These are phyloP conservation scores for Oreocharis arfaki DNA, from an alignment of 2,113 vertebrate species.

Conservation along the genomic window DNA sequence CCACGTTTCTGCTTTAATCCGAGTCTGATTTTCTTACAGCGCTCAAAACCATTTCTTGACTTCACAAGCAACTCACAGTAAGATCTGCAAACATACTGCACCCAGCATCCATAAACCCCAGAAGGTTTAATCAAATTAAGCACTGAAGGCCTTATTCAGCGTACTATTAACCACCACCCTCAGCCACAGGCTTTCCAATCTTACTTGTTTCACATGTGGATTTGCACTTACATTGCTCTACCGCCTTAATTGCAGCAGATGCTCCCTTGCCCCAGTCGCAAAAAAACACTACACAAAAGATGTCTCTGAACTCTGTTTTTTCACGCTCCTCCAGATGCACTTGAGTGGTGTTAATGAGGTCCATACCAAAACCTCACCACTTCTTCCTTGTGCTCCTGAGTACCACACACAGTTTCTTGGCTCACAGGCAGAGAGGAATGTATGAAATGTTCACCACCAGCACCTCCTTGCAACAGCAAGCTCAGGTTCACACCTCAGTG, in stretches of 20 bases:
- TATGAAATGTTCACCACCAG: background rate
- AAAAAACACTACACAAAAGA: background rate
- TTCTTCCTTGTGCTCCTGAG: slow-evolving; percentile 3
- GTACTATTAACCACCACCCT: background rate
- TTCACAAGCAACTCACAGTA: background rate
- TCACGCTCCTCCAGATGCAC: background rate
- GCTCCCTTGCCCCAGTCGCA: background rate
- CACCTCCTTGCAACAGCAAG: background rate
- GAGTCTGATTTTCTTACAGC: background rate
- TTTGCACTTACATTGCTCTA: background rate
- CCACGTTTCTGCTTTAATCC: background rate
- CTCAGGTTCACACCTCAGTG: background rate
- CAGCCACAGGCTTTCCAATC: background rate
- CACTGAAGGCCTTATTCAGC: background rate
- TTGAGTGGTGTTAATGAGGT: background rate
- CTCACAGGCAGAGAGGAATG: background rate
- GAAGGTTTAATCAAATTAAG: background rate
- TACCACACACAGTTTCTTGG: slow-evolving; percentile 17
- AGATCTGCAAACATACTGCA: background rate
- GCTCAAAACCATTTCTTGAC: background rate
- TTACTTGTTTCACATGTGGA: background rate
- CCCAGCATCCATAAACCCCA: background rate
- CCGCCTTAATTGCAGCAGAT: background rate
- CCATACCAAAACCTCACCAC: background rate
- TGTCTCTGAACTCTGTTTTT: background rate